phyloP scores from a whole-genome alignment of 2,797 vertebrate genomes.

The Eulemur mongoz region DNA sequence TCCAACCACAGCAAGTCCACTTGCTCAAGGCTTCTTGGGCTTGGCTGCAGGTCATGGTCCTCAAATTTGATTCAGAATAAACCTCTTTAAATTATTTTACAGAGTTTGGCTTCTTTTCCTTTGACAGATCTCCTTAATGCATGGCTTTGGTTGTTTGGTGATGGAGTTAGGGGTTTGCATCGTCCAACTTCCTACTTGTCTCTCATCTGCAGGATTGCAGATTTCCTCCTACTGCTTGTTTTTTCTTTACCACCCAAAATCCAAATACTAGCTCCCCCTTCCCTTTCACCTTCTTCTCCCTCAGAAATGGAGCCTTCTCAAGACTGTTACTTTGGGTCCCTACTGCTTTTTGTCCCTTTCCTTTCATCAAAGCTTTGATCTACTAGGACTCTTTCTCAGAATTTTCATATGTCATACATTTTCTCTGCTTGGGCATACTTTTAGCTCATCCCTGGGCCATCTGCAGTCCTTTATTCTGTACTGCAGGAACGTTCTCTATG shows the following conservation, averaged over 20 bases:
- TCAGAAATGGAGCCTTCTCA: background rate
- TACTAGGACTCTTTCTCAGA: background rate
- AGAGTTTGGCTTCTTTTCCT: no score
- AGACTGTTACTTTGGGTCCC: background rate
- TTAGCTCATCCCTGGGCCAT: background rate
- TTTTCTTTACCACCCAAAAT: background rate
- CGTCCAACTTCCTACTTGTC: background rate
- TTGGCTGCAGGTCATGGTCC: no score
- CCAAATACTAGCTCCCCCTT: background rate
- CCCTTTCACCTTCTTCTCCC: background rate
- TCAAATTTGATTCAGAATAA: no score
- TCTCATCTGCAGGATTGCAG: background rate
- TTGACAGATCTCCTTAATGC: no score
- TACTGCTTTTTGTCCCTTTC: background rate
- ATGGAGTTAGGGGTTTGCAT: background rate
- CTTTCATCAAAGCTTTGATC: background rate
- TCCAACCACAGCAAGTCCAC: no score
- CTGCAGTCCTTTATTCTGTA: background rate
- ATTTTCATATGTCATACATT: background rate
- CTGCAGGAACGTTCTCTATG: background rate
- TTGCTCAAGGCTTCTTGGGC: no score
- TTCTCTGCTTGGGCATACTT: background rate
- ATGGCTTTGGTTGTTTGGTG: background rate
- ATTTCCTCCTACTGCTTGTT: background rate
- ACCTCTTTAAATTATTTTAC: no score